Evolutionary conservation across 2,113 vertebrate species (phyloP), one percentile per base, ranked within the genome.

Genomic region (Pachypanchax playfairii): DNA sequence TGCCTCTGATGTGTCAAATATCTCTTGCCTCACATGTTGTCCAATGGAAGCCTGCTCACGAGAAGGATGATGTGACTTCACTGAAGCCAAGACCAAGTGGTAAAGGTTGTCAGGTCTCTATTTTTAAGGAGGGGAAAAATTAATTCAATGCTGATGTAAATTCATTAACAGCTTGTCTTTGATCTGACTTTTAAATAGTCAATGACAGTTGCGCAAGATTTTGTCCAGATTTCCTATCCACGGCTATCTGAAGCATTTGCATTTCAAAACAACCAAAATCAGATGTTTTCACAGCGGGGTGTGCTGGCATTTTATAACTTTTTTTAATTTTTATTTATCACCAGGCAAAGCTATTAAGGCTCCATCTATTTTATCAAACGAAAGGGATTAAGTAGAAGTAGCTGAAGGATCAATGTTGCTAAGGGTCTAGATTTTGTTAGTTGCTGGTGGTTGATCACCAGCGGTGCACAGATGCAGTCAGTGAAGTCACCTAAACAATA

Each of bases 1-100:
- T 74, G 63, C 80, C 35, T 79, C 66, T 84, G 80, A 85, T 88
- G 63, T 70, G 76, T 73, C 76, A 65, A 82, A 55, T 72, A 77
- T 82, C 61, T 77, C 61, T 43, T 22, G 54, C 70, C 66, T 79
- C 58, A 68, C 73, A 53, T 65, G 70, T 55, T 80, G 79, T 79
- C 79, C 77, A 35, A 51, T 17, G 52, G 10, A 14, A n/a, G 43
- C 41, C 41, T 57, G 70, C 66, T 62, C 62, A 58, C 43, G 52
- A 74, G 69, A 58, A 25, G n/a, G 46, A 52, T 15, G 10, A 64
- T 70, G 60, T 82, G 71, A 79, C 76, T 66, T 48, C 59, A 50
- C 12, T 31, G 46, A 29, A 57, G 68, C 77, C 42, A 61, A 20
- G 22, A 15, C 62, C 42, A 63, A 66, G 61, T 25, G 26, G 62